Base-by-base conservation (phyloP, 2,797 vertebrate genomes). In the Acanthurus tractus region DNA sequence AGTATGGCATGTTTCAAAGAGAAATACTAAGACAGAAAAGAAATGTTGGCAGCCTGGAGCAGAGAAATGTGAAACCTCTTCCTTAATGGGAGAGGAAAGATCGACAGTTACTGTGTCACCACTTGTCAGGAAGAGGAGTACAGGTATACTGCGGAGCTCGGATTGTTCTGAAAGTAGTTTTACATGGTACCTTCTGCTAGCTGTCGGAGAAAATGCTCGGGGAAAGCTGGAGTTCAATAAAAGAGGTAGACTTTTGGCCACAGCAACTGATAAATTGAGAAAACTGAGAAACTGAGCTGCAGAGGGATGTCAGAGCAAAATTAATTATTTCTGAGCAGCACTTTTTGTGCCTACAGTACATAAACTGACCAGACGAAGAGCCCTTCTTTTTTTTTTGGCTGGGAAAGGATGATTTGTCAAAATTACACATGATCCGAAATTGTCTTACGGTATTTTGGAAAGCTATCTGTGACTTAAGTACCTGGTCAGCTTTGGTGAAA, bases 101-200 rank as follows among this genome's bases (percentile, higher is more conserved):
- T 93, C 81, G 91, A 91, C 91, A 92, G 92, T 91, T 92, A 86
- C 77, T 80, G 88, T 92, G 93, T 92, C 91, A 89, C 90, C 85
- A 79, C 89, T 89, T 87, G 92, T 92, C 92, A 91, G 89, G 50
- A 69, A 81, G 77, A 81, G 63, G 76, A 91, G 89, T 80, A 82
- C 85, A 87, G 86, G 79, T 83, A 74, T 72, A 78, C 61, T 73
- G 85, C 63, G 77, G 84, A 86, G 86, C 85, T 53, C 63, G 88
- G 87, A 86, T 84, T 90, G 90, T 88, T 92, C 88, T 88, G 53
- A 84, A 87, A 92, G 88, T 90, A 89, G 78, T 92, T 92, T 87
- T 90, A 92, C 91, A 93, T 67, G 83, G 63, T 72, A 70, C 82
- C 83, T 69, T 82, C 78, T 81, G 88, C 84, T 82, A 25, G 79